Base-by-base conservation (phyloP, 2,888 invertebrate species). In the Ectemnius continuus region DNA sequence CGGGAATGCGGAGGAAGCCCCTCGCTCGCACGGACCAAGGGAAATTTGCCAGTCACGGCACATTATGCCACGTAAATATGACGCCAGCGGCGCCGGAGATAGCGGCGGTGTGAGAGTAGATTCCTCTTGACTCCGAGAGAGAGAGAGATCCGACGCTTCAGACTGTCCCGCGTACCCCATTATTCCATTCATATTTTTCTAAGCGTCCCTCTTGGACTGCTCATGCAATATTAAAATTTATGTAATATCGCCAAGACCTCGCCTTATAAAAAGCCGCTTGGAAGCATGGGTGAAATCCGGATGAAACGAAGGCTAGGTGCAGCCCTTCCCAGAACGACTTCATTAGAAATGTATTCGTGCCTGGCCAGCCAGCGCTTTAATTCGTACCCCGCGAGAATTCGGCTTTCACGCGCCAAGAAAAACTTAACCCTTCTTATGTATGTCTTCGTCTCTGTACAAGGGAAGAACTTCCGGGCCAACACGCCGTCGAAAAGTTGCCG, bases 31-130 rank as follows among this genome's bases (percentile, higher is more conserved):
- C 57, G 28, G 69, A 26, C 56, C 67, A 75, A 70, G 74, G 67
- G 76, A 81, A 79, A 80, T 75, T 81, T 75, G 80, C 75, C 78
- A 73, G 82, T 72, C 75, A 75, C 76, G 82, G 62, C 47, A 82
- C 80, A 78, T 82, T 80, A 80, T 75, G 59, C 60, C 58, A 14
- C 45, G 66, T 73, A 78, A 74, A 70, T 75, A 73, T 59, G 65
- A 59, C 46, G 52, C 47, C n/a, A 57, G n/a, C 20, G 16, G n/a
- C 4, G 13, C 14, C 52, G 52, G 8, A 36, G 36, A 36, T 36
- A 36, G 36, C 36, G 8, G 2, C 8, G 36, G 36, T 45, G 61
- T 4, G 48, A 60, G n/a, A 36, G 70, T n/a, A n/a, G 64, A 67
- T 69, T 62, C 48, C 61, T 45, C 65, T 67, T 72, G 67, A 63